Evolutionary conservation across 1,140 invertebrate genomes (phyloP), one percentile per base, ranked within the genome.

Genomic region (Scaptomyza hsui): DNA sequence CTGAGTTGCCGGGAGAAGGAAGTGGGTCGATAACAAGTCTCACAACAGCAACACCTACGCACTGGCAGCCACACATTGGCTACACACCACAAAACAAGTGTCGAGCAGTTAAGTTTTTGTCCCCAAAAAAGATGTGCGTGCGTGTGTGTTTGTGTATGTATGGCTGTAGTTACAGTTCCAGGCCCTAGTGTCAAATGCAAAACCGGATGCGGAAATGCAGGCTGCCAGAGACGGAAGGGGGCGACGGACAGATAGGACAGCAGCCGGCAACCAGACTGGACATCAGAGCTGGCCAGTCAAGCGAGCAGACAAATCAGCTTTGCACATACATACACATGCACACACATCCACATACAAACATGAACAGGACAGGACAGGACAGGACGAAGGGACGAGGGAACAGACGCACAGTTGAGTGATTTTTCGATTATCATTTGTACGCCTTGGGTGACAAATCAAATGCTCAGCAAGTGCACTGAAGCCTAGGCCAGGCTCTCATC

Each of bases 341-440:
- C 16, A 39, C 16, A 53, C 15, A 32, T 21, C 13, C 39, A n/a
- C 13, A 47, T 19, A 53, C 16, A 19, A 2, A 55, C 24, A 49
- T 1, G 12, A 12, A 35, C 32, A 10, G 24, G 24, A 26, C 24
- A n/a, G n/a, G n/a, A n/a, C n/a, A n/a, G n/a, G 4, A 24, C 24
- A 24, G 4, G 3, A 24, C 6, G 15, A 6, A 57, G 0, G 2
- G 16, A 32, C 44, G 29, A 15, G 1, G 19, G 56, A 61, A 61
- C 21, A 75, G 74, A 81, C 77, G 39, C 77, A 88, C 82, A 88
- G 82, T 77, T 86, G 82, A 86, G 82, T 86, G 82, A 86, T 86
- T 86, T 86, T 86, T 86, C 82, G 82, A 86, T 86, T 86, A 86
- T 86, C 82, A 86, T 86, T 86, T 86, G 82, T 77, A 86, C 82